These are phyloP conservation scores for Nibea coibor DNA, from an alignment of 2,113 vertebrate species.

Conservation along the genomic window DNA sequence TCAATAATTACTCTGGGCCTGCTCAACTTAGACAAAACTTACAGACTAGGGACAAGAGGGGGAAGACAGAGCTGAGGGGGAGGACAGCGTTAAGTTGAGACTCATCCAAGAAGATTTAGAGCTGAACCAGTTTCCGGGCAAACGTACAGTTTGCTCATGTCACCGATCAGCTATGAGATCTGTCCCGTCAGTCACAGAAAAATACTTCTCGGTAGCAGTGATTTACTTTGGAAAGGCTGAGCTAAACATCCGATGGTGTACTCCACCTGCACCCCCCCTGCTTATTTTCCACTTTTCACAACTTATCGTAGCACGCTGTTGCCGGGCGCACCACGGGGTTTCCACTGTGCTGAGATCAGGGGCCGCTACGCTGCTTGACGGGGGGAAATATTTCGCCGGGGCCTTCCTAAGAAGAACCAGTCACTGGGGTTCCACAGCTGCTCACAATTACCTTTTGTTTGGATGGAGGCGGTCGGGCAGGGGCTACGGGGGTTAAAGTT, in stretches of 20 bases:
- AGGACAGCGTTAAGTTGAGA: slow-evolving; percentile 15
- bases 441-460: slow-evolving; percentile 86
- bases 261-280: slow-evolving; percentile 26
- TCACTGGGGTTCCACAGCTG: slow-evolving; percentile 75
- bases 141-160: not conserved
- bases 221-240: slow-evolving; percentile 16
- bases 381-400: slow-evolving; percentile 67
- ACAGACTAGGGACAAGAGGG: slow-evolving; percentile 35
- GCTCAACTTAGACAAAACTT: slow-evolving; percentile 88
- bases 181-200: not conserved
- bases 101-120: not conserved
- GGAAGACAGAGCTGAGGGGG: not conserved
- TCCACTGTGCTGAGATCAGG: slow-evolving; percentile 49
- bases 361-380: slow-evolving; percentile 49
- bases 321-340: slow-evolving; percentile 47
- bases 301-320: slow-evolving; percentile 52
- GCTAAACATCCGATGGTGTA: slow-evolving; percentile 15
- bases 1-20: slow-evolving; percentile 91
- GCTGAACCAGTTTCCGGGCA: not conserved
- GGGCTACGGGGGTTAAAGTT: slow-evolving; percentile 81
- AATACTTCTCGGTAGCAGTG: slow-evolving; percentile 4
- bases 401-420: slow-evolving; percentile 67
- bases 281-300: slow-evolving; percentile 59
- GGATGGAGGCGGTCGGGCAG: slow-evolving; percentile 60
- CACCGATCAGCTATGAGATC: not conserved